A percentile compares a stretch with the other conserved stretches of the same genome.
Evolutionary conservation across 2,888 invertebrate genomes (phyloP).

Genomic region (Epirrhoe tristata): DNA sequence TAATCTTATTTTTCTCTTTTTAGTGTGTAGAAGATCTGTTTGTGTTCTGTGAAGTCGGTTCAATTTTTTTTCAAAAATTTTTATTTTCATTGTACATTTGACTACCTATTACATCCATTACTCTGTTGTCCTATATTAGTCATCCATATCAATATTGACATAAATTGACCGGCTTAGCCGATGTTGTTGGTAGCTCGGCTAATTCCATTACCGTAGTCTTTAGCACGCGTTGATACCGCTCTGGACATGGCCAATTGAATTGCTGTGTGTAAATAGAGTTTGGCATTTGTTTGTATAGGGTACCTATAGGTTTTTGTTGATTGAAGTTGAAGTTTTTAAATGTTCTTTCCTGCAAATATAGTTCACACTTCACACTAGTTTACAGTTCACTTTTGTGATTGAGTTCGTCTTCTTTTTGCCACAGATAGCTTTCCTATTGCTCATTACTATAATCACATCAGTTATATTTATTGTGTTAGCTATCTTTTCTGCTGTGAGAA

Average conservation of each 20-base stretch:
- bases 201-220: conserved; percentile 51
- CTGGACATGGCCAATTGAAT: conserved; percentile 49
- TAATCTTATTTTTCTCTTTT: no score
- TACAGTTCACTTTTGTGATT: background rate
- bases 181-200: conserved; percentile 28
- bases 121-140: conserved; percentile 24
- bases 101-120: background rate
- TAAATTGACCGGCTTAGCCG: conserved; percentile 26
- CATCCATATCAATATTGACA: conserved; percentile 35
- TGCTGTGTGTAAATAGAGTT: conserved; percentile 33
- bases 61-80: no score
- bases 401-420: background rate
- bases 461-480: background rate
- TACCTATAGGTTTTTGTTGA: conserved; percentile 19
- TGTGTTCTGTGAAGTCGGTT: no score
- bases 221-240: conserved; percentile 48
- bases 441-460: background rate
- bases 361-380: background rate
- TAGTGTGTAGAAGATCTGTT: no score
- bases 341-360: background rate
- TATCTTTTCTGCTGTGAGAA: background rate
- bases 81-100: no score
- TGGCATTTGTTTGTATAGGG: no score
- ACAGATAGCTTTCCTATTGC: background rate
- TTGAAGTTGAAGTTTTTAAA: background rate